Evolutionary conservation across 2,797 vertebrate genomes (phyloP).

Genomic region (Hypotaenidia okinawae): DNA sequence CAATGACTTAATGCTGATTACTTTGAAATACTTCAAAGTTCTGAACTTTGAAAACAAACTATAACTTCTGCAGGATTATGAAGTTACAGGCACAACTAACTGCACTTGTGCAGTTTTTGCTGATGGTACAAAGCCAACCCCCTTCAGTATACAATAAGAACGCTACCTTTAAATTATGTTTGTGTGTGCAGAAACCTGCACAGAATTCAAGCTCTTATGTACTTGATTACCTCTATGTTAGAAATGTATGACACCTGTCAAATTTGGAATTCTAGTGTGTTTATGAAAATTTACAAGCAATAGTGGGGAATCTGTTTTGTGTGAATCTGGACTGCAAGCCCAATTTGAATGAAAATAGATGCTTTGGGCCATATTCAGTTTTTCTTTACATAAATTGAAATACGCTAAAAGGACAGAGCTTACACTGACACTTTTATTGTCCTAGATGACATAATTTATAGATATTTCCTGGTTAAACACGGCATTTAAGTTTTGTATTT

Average conservation of each 20-base stretch:
- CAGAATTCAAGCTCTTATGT: not conserved
- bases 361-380: not conserved
- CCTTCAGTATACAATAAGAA: not conserved
- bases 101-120: not conserved
- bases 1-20: not conserved
- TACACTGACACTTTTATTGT: not conserved
- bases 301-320: not conserved
- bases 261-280: not conserved
- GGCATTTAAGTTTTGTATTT: not conserved
- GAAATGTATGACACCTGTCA: not conserved
- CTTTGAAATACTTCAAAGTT: not conserved
- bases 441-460: not conserved
- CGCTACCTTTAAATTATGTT: not conserved
- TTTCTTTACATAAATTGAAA: conserved; percentile 8
- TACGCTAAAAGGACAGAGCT: not conserved
- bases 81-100: not conserved
- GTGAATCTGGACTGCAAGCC: not conserved
- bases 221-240: not conserved
- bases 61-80: not conserved
- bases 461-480: not conserved
- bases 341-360: not conserved
- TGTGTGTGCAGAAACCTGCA: not conserved
- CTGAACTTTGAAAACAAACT: not conserved
- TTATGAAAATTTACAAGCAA: not conserved
- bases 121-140: not conserved